Percentiles rank a stretch among this genome's conserved stretches.
phyloP scores from a whole-genome alignment of 2,888 invertebrate species.

The Cephus nigrinus region DNA sequence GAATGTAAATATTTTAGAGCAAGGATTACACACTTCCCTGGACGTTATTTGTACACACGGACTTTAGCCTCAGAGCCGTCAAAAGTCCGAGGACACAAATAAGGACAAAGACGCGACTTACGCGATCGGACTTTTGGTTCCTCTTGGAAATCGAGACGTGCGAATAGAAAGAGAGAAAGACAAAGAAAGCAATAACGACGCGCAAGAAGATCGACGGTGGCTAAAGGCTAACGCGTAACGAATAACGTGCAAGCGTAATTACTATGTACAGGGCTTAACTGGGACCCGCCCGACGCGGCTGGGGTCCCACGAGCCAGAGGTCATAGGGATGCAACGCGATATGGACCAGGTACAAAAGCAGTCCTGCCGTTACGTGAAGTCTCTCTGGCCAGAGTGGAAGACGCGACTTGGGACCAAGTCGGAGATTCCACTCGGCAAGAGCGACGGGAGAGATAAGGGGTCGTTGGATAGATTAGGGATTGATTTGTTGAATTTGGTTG shows the following conservation, averaged over 20 bases:
- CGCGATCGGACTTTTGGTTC: not conserved
- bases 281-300: not conserved
- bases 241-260: not conserved
- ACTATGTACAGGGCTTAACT: not conserved
- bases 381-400: not conserved
- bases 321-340: not conserved
- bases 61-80: not conserved
- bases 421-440: not conserved
- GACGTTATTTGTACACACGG: not conserved
- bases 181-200: not conserved
- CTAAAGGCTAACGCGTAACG: not conserved
- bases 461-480: not conserved
- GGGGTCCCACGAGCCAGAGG: not conserved
- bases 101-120: not conserved
- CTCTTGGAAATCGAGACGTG: not conserved
- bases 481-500: conserved; percentile 1
- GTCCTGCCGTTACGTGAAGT: not conserved
- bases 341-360: not conserved
- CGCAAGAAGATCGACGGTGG: not conserved
- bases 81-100: not conserved
- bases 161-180: not conserved
- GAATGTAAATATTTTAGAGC: not conserved
- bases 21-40: not conserved
- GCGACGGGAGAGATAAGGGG: not conserved
- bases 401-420: not conserved